Percentiles rank a stretch among this genome's conserved stretches.
phyloP scores from a whole-genome alignment of 2,797 vertebrate genomes.

The Xenops minutus region DNA sequence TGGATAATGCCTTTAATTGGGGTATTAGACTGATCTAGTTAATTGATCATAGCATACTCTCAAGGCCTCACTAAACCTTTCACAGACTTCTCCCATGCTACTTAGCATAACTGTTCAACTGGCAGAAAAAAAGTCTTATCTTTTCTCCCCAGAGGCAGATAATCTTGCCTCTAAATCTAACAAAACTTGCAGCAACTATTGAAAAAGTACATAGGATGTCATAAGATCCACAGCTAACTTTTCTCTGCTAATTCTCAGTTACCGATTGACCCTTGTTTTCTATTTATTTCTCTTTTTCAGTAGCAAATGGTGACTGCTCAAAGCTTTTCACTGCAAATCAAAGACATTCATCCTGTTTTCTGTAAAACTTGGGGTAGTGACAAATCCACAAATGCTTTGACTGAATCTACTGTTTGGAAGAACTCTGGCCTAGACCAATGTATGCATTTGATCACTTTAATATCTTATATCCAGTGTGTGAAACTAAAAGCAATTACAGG shows the following conservation, averaged over 20 bases:
- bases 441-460: not conserved
- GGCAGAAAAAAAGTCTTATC: not conserved
- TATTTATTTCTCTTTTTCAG: not conserved
- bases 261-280: slow-evolving; percentile 1
- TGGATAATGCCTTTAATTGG: not conserved
- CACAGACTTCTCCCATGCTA: not conserved
- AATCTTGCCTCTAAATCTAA: not conserved
- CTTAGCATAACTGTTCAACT: not conserved
- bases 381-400: not conserved
- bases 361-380: not conserved
- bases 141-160: not conserved
- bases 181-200: not conserved
- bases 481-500: not conserved
- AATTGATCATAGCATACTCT: not conserved
- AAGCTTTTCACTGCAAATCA: slow-evolving; percentile 45
- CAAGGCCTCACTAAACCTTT: not conserved
- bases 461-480: not conserved
- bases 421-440: not conserved
- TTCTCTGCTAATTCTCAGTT: not conserved
- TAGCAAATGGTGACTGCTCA: slow-evolving; percentile 23
- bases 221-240: not conserved
- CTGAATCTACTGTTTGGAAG: not conserved
- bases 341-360: slow-evolving; percentile 28
- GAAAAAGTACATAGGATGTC: not conserved
- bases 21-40: not conserved